Evolutionary conservation across 2,797 vertebrate species (phyloP).

Genomic region (Uromys caudimaculatus): DNA sequence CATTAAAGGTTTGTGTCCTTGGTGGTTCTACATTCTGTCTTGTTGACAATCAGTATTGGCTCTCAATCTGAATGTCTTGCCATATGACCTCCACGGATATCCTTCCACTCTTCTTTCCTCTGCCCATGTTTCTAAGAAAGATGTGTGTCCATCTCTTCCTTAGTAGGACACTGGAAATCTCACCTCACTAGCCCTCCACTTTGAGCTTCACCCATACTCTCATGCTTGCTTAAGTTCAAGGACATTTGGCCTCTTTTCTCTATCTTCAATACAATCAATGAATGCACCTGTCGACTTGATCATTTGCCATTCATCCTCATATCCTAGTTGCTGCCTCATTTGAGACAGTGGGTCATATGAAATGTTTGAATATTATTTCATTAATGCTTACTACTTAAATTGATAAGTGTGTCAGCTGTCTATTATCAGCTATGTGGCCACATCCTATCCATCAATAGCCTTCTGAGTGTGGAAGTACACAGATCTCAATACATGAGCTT

Average conservation of each 20-base stretch:
- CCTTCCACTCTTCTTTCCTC: not conserved
- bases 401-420: not conserved
- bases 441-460: not conserved
- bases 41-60: not conserved
- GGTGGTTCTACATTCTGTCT: not conserved
- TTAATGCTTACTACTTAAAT: not conserved
- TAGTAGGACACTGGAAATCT: not conserved
- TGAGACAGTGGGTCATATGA: not conserved
- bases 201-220: not conserved
- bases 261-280: no score
- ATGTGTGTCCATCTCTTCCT: not conserved
- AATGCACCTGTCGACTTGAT: not conserved
- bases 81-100: not conserved
- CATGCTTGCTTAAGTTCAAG: not conserved
- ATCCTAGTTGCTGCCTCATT: not conserved
- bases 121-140: not conserved
- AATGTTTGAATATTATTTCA: not conserved
- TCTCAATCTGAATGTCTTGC: not conserved
- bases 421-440: not conserved
- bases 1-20: not conserved
- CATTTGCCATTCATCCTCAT: not conserved
- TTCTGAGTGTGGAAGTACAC: constrained; percentile 40
- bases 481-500: not conserved
- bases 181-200: not conserved
- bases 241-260: not conserved